Evolutionary conservation across 92 coral and sea anemone genomes (phyloP).

Genomic region (Porites rus): DNA sequence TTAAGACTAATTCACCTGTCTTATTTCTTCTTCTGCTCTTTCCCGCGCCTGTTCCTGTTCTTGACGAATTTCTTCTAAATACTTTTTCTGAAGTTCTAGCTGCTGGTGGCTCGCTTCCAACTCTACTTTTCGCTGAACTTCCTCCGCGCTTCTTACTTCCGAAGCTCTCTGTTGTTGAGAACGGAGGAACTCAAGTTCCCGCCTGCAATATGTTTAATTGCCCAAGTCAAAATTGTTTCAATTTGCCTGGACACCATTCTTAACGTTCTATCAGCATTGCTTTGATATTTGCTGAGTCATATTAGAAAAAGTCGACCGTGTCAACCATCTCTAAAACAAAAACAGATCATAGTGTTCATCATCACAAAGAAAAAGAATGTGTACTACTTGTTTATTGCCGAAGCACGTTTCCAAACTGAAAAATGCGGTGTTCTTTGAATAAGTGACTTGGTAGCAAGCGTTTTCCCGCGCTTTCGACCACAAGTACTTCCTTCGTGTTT

Average conservation of each 20-base stretch:
- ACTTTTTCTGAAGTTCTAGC: constrained; percentile 91
- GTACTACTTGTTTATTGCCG: too few relatives aligned
- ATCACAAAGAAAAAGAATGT: neutral
- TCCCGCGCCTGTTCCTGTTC: constrained; percentile 91
- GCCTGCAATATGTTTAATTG: constrained; percentile 46
- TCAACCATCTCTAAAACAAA: too few relatives aligned
- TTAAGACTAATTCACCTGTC: constrained; percentile 41
- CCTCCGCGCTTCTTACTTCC: constrained; percentile 81
- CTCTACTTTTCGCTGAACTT: constrained; percentile 83
- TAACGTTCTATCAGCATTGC: too few relatives aligned
- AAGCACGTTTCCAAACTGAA: too few relatives aligned
- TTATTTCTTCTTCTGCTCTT: constrained; percentile 84
- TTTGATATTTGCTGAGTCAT: too few relatives aligned
- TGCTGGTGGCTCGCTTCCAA: constrained; percentile 82
- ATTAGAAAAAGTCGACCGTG: too few relatives aligned
- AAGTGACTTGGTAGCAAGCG: neutral
- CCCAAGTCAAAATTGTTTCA: too few relatives aligned
- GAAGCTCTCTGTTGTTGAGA: constrained; percentile 95
- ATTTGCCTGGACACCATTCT: too few relatives aligned
- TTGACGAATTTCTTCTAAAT: constrained; percentile 86
- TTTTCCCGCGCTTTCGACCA: too few relatives aligned
- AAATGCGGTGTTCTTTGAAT: too few relatives aligned
- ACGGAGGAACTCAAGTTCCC: constrained; percentile 91
- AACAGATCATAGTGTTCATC: too few relatives aligned
- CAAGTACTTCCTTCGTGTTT: neutral